Evolutionary conservation across 2,888 invertebrate species (phyloP).

Genomic region (Agriopis marginaria): DNA sequence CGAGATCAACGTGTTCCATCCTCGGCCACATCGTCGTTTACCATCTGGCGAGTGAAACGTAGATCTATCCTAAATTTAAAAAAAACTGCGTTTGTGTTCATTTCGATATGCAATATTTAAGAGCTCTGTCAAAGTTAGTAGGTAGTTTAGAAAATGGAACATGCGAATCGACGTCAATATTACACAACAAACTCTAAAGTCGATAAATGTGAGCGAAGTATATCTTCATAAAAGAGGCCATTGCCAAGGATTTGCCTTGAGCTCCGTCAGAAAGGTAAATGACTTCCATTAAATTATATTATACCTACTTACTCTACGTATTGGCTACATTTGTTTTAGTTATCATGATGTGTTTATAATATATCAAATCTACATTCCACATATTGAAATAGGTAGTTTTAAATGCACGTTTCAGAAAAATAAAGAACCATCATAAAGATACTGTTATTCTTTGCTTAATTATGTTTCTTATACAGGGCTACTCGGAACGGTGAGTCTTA

Average conservation of each 20-base stretch:
- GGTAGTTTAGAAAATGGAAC: constrained; percentile 9
- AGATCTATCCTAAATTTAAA: too few relatives aligned
- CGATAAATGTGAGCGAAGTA: constrained; percentile 71
- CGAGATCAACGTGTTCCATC: too few relatives aligned
- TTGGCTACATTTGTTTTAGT: constrained; percentile 13
- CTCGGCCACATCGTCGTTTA: too few relatives aligned
- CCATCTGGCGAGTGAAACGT: too few relatives aligned
- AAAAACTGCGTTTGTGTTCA: background rate
- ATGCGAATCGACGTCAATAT: constrained; percentile 48
- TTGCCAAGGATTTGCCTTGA: constrained; percentile 77
- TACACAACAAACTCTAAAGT: constrained; percentile 63
- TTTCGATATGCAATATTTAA: background rate
- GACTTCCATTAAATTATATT: constrained; percentile 58
- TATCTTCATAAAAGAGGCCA: constrained; percentile 77
- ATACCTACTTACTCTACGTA: constrained; percentile 12
- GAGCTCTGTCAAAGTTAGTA: background rate
- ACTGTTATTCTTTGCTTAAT: too few relatives aligned
- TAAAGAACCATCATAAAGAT: too few relatives aligned
- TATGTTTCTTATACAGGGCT: too few relatives aligned
- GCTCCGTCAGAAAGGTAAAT: constrained; percentile 75
- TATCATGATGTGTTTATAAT: constrained; percentile 13
- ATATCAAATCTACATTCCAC: constrained; percentile 1
- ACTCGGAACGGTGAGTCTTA: too few relatives aligned
- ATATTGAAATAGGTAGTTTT: background rate
- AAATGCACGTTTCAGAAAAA: background rate